Percentiles rank a stretch among this genome's conserved stretches.
Conservation (phyloP, 2,113 vertebrate species). For the Herpailurus yagouaroundi region DNA sequence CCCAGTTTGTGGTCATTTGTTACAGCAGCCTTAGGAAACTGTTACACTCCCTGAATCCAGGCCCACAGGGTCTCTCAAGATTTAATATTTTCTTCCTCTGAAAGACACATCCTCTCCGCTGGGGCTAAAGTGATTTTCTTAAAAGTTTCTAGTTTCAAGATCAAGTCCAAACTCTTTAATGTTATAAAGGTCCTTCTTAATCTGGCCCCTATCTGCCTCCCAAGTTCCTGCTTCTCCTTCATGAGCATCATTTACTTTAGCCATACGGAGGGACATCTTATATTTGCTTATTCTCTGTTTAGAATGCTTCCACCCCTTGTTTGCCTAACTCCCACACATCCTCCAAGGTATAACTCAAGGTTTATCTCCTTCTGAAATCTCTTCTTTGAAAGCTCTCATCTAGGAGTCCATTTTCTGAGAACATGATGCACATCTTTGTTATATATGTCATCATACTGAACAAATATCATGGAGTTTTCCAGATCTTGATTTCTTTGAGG, state of each 20-base stretch:
- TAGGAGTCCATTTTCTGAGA: not conserved
- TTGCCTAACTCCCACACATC: not conserved
- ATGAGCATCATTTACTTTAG: not conserved
- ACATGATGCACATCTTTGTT: not conserved
- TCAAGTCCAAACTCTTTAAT: not conserved
- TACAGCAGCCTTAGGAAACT: not conserved
- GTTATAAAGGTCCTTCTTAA: not conserved
- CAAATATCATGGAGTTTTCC: not conserved
- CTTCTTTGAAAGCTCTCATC: not conserved
- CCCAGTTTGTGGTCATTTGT: not conserved
- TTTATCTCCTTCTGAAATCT: not conserved
- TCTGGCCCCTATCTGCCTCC: not conserved
- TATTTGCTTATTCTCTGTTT: not conserved
- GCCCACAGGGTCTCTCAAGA: not conserved
- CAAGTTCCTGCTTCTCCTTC: not conserved
- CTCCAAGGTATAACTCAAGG: not conserved
- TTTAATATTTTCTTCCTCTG: not conserved
- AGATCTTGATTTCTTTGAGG: not conserved
- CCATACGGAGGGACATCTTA: not conserved
- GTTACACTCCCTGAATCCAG: not conserved
- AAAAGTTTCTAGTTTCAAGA: not conserved
- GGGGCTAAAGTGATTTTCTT: not conserved
- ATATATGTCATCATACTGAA: not conserved
- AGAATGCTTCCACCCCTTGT: not conserved
- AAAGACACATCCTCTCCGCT: not conserved